These are phyloP conservation scores for Entomyzon cyanotis DNA, from an alignment of 2,113 vertebrate species.

Conservation along the genomic window DNA sequence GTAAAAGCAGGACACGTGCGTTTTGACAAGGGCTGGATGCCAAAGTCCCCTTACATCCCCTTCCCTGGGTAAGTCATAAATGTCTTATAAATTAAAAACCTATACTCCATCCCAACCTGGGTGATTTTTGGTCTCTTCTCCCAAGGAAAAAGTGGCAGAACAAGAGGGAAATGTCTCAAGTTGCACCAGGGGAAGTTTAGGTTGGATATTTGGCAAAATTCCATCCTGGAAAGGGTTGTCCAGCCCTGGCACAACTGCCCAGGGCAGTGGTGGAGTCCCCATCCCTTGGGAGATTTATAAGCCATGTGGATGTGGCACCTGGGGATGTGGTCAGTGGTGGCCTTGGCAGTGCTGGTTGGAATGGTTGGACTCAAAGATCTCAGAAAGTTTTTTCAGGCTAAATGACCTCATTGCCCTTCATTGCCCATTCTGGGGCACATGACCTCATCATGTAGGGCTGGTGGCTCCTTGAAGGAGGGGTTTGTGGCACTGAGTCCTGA, in stretches of 20 bases:
- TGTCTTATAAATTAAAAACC: not conserved
- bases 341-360: not conserved
- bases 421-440: not conserved
- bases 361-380: not conserved
- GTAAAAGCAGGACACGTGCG: not conserved
- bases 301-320: not conserved
- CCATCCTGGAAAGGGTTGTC: not conserved
- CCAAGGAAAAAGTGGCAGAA: not conserved
- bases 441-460: rapidly evolving
- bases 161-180: not conserved
- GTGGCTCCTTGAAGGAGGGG: not conserved
- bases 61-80: not conserved
- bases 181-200: not conserved
- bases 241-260: not conserved
- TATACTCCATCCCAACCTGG: too few species aligned
- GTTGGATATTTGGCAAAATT: not conserved
- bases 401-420: not conserved
- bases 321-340: not conserved
- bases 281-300: not conserved
- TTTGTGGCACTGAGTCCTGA: not conserved
- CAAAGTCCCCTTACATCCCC: not conserved
- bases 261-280: not conserved
- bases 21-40: not conserved
- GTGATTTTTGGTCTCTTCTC: not conserved
- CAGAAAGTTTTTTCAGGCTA: not conserved